These are phyloP conservation scores for Anoplophora glabripennis DNA, from an alignment of 1,140 invertebrate genomes.

Conservation along the genomic window DNA sequence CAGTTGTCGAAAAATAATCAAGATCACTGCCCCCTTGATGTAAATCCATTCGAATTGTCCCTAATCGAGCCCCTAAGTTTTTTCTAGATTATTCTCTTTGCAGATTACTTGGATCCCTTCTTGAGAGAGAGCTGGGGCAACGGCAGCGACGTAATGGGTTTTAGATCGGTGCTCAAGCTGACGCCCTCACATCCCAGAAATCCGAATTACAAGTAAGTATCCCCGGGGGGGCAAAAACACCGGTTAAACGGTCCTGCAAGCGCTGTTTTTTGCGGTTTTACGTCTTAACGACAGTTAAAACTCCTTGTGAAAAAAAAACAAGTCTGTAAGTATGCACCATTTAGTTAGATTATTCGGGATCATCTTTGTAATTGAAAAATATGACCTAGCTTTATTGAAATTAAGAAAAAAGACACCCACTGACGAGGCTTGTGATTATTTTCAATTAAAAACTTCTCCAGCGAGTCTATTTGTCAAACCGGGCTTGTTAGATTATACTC, in stretches of 20 bases:
- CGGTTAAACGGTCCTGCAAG: neutral
- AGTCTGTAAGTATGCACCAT: neutral
- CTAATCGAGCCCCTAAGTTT: no score
- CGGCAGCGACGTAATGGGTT: constrained; percentile 61
- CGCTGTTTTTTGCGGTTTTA: neutral
- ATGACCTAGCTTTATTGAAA: no score
- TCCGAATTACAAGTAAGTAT: constrained; percentile 64
- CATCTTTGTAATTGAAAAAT: no score
- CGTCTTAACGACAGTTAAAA: neutral
- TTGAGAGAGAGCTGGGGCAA: constrained; percentile 50
- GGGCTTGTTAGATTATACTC: no score
- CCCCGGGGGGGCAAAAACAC: neutral
- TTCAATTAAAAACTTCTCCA: neutral
- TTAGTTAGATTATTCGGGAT: neutral
- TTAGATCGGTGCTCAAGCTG: constrained; percentile 68
- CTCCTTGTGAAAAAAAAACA: neutral
- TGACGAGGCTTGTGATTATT: no score
- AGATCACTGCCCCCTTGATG: no score
- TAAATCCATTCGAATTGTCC: no score
- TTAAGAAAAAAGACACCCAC: no score
- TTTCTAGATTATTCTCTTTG: constrained; percentile 32
- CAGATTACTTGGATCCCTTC: constrained; percentile 67
- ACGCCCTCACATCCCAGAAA: constrained; percentile 69
- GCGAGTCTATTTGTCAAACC: neutral
- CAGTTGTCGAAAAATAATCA: no score